Evolutionary conservation across 2,113 vertebrate genomes (phyloP).

Genomic region (Microtus ochrogaster): DNA sequence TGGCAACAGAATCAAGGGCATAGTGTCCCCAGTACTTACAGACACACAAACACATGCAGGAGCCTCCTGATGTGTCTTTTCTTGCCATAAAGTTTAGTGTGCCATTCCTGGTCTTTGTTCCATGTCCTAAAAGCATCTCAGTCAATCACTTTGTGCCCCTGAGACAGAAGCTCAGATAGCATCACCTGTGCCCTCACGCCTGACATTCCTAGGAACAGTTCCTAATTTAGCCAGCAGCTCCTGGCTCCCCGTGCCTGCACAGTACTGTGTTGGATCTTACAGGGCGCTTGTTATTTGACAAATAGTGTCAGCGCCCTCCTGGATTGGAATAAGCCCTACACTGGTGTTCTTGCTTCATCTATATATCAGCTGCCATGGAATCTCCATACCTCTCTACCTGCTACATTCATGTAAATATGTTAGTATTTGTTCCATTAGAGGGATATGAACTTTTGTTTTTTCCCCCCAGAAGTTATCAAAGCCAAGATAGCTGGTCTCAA

Average conservation of each 20-base stretch:
- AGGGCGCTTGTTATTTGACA: neutral
- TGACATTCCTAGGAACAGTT: neutral
- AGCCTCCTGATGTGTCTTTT: slow-evolving; percentile 91
- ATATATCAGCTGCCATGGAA: accelerated
- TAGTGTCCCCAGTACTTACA: too few species aligned
- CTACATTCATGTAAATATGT: slow-evolving; percentile 10
- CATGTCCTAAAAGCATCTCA: neutral
- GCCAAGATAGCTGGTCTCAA: too few species aligned
- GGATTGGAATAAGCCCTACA: neutral
- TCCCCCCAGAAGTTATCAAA: too few species aligned
- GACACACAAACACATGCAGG: too few species aligned
- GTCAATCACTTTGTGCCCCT: neutral
- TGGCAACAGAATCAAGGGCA: too few species aligned
- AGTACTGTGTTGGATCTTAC: neutral
- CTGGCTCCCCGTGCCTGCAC: neutral
- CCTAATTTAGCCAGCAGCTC: neutral
- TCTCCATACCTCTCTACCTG: neutral
- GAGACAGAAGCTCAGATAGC: neutral
- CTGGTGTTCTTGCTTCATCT: neutral
- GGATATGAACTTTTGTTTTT: too few species aligned
- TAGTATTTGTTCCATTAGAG: slow-evolving; percentile 32
- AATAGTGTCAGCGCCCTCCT: neutral
- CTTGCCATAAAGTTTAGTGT: slow-evolving; percentile 86
- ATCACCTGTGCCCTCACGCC: neutral
- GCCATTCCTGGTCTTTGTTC: neutral